Conservation (phyloP, 2,888 invertebrate genomes). For the Caenorhabditis zanzibari region DNA sequence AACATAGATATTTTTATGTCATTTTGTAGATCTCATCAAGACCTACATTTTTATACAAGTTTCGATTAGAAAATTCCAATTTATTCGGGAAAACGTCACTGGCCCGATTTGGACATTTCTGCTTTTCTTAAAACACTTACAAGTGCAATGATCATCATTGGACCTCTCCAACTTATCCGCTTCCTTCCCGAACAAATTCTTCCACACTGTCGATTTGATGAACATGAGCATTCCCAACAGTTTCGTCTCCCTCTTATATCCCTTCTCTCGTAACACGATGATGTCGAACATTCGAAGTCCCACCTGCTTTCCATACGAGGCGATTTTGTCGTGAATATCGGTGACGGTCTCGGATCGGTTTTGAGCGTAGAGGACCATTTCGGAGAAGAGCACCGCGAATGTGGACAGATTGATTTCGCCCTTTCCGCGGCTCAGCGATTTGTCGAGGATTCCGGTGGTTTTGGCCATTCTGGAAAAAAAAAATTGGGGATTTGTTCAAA, state of each 20-base stretch:
- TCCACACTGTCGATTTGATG: conserved; percentile 96
- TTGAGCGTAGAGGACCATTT: conserved; percentile 98
- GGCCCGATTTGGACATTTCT: no score
- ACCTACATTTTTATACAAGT: no score
- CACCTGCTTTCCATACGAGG: conserved; percentile 96
- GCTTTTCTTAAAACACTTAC: no score
- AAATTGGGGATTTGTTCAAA: neutral
- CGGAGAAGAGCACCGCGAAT: conserved; percentile 96
- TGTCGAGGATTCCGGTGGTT: conserved; percentile 81
- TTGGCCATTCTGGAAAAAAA: conserved; percentile 67
- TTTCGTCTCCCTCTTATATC: conserved; percentile 92
- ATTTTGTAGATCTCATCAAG: no score
- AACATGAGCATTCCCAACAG: conserved; percentile 92
- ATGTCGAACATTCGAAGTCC: conserved; percentile 95
- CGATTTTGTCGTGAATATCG: conserved; percentile 94
- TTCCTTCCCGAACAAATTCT: conserved; percentile 97
- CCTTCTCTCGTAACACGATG: conserved; percentile 94
- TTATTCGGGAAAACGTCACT: no score
- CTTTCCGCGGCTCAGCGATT: conserved; percentile 82
- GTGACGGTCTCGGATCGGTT: conserved; percentile 92
- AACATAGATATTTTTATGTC: no score
- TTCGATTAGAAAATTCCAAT: no score
- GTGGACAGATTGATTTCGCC: conserved; percentile 84
- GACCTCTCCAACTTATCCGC: conserved; percentile 99
- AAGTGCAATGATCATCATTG: conserved; percentile 97